Conservation (phyloP, 2,797 vertebrate species). For the Glossophaga mutica region DNA sequence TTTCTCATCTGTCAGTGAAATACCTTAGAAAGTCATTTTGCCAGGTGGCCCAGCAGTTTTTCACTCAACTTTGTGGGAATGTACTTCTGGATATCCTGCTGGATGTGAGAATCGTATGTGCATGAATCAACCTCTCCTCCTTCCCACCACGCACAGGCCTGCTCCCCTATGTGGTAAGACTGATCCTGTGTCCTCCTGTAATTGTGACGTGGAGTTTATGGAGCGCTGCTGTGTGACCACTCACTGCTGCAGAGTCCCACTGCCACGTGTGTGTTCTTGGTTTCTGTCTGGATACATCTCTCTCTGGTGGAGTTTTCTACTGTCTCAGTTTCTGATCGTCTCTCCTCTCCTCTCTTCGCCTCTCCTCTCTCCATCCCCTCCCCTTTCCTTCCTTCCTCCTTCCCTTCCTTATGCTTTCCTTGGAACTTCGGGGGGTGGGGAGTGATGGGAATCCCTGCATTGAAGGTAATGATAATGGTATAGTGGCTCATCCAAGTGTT, state of each 20-base stretch:
- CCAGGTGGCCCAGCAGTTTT: background rate
- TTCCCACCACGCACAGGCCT: background rate
- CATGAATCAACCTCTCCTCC: rapidly evolving
- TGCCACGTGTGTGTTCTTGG: rapidly evolving
- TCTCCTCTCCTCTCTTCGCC: background rate
- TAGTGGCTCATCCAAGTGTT: rapidly evolving
- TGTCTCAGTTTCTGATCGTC: background rate
- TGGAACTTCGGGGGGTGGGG: background rate
- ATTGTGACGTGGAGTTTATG: background rate
- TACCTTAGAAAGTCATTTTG: background rate
- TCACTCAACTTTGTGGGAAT: background rate
- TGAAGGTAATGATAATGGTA: background rate
- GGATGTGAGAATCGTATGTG: background rate
- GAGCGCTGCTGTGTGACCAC: background rate
- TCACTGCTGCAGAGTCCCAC: background rate
- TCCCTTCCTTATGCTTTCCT: background rate
- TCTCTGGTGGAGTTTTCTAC: background rate
- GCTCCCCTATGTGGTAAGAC: background rate
- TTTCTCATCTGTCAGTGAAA: background rate
- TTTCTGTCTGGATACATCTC: background rate
- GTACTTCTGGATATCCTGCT: background rate
- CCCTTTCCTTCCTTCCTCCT: too few species aligned
- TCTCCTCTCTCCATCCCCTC: background rate
- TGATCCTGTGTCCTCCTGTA: background rate
- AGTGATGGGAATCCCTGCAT: background rate